A percentile compares a stretch with the other conserved stretches of the same genome.
phyloP scores from a whole-genome alignment of 2,113 vertebrate species.

The Thinocorus orbignyianus region DNA sequence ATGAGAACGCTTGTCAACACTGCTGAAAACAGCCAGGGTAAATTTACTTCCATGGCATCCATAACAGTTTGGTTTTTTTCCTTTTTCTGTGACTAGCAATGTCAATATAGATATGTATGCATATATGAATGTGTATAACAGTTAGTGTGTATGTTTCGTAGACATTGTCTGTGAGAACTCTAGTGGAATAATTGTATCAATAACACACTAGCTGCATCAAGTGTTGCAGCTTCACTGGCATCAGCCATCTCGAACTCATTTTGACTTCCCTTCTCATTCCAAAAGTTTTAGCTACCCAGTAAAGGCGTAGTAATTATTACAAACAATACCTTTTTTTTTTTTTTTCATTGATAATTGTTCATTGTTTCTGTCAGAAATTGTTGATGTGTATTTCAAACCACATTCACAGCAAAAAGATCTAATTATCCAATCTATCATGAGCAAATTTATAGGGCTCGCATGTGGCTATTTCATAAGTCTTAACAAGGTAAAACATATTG shows the following conservation, averaged over 20 bases:
- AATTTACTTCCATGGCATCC: not conserved
- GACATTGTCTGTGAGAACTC: not conserved
- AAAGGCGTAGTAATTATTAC: not conserved
- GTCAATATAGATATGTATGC: not conserved
- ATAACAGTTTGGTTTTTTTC: not conserved
- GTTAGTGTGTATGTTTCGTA: not conserved
- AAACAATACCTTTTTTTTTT: not conserved
- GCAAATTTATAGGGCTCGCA: not conserved
- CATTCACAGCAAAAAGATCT: not conserved
- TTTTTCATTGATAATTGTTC: not conserved
- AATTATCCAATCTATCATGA: not conserved
- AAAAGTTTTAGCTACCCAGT: not conserved
- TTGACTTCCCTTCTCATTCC: not conserved
- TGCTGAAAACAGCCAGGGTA: not conserved
- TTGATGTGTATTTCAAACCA: not conserved
- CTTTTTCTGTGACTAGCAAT: not conserved
- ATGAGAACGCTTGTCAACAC: rapidly evolving
- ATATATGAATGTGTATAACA: not conserved
- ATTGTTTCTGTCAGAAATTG: not conserved
- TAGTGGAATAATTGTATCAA: not conserved
- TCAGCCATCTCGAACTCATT: not conserved
- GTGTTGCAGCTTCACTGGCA: not conserved
- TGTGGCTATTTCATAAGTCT: not conserved
- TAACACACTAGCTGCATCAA: not conserved
- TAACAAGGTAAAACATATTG: not conserved